Percentiles rank a stretch among this genome's conserved stretches.
These are phyloP conservation scores for Stenoptilia bipunctidactyla DNA, from an alignment of 2,888 invertebrate species.

Conservation along the genomic window DNA sequence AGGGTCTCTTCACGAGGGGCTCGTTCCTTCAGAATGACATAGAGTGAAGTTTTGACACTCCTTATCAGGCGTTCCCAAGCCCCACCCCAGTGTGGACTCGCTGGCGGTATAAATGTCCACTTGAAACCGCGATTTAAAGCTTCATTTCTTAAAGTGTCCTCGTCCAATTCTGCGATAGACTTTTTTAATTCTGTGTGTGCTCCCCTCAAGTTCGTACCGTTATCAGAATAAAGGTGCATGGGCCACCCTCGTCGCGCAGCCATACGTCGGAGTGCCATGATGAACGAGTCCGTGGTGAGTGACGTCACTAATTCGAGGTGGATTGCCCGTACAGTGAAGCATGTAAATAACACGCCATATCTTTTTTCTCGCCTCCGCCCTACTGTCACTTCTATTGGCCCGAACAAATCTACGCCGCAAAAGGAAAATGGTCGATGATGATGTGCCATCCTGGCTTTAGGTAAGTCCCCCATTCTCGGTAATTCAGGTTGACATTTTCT, in stretches of 20 bases:
- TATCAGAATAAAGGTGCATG: constrained; percentile 9
- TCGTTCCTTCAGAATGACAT: constrained; percentile 7
- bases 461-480: constrained; percentile 19
- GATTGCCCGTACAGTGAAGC: constrained; percentile 15
- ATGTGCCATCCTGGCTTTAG: constrained; percentile 15
- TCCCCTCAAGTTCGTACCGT: constrained; percentile 16
- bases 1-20: constrained; percentile 8
- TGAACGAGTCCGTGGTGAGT: constrained; percentile 9
- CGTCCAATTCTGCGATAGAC: constrained; percentile 9
- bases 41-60: constrained; percentile 9
- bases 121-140: constrained; percentile 5
- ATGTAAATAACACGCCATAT: constrained; percentile 19
- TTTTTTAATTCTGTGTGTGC: constrained; percentile 13
- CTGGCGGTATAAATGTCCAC: constrained; percentile 11
- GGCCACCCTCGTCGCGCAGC: constrained; percentile 16
- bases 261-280: constrained; percentile 14
- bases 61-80: constrained; percentile 13
- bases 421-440: constrained; percentile 16
- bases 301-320: constrained; percentile 14
- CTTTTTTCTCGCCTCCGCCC: constrained; percentile 14
- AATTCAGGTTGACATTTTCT: constrained; percentile 9
- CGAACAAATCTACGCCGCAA: constrained; percentile 18
- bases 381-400: constrained; percentile 16
- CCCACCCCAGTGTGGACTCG: constrained; percentile 11
- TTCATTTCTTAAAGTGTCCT: background rate